Evolutionary conservation across 2,888 invertebrate species (phyloP).

Genomic region (Odiellus spinosus): DNA sequence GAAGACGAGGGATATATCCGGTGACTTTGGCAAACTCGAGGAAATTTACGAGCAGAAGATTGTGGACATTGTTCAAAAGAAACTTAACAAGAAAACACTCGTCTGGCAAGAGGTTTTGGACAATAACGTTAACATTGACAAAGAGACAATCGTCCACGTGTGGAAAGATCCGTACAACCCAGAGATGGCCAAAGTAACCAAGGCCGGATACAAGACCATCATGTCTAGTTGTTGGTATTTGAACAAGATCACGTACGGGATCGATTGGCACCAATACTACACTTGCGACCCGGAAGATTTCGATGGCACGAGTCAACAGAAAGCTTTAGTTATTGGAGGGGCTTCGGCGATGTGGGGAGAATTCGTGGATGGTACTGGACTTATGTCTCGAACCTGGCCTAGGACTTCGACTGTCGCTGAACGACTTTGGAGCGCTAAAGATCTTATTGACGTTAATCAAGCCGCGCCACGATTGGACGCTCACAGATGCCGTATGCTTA

Average conservation of each 20-base stretch:
- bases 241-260: conserved; percentile 45
- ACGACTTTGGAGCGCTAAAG: conserved; percentile 51
- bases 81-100: conserved; percentile 18
- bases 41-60: conserved; percentile 45
- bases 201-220: conserved; percentile 41
- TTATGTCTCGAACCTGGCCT: conserved; percentile 55
- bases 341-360: conserved; percentile 91
- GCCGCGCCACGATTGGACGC: conserved; percentile 50
- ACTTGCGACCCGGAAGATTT: conserved; percentile 21
- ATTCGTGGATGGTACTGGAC: conserved; percentile 51
- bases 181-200: conserved; percentile 39
- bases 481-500: conserved; percentile 28
- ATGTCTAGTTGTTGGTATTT: conserved; percentile 78
- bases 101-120: conserved; percentile 82
- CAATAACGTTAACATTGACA: conserved; percentile 38
- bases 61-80: conserved; percentile 38
- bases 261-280: conserved; percentile 38
- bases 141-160: conserved; percentile 44
- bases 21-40: conserved; percentile 43
- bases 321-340: conserved; percentile 59
- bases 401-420: conserved; percentile 72
- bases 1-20: conserved; percentile 37
- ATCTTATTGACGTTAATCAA: conserved; percentile 28
- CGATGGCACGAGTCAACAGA: conserved; percentile 33
- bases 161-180: conserved; percentile 44